Evolutionary conservation across 2,113 vertebrate genomes (phyloP).

Genomic region (Engraulis encrasicolus): DNA sequence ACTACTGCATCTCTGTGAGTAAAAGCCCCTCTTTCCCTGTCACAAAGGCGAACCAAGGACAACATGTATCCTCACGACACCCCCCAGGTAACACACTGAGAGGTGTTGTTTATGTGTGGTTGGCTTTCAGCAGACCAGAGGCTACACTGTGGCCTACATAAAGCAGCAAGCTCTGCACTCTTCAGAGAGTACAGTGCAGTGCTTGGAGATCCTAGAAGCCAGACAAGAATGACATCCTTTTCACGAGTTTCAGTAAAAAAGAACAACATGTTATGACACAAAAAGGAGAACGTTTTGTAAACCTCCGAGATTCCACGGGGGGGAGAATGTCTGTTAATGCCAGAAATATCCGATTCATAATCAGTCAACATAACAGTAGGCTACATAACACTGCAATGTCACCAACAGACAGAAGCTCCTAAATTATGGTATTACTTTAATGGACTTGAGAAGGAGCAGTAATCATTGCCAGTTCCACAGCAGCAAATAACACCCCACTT

Average conservation of each 20-base stretch:
- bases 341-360: no score
- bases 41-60: background rate
- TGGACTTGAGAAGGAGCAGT: constrained; percentile 38
- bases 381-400: no score
- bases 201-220: constrained; percentile 1
- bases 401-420: constrained; percentile 41
- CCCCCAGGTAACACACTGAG: background rate
- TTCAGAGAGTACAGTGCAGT: background rate
- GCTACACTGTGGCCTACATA: background rate
- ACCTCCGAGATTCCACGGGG: no score
- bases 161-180: background rate
- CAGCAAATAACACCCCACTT: background rate
- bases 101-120: background rate
- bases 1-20: background rate
- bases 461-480: constrained; percentile 22
- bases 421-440: constrained; percentile 56
- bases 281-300: background rate
- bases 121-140: background rate
- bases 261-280: background rate
- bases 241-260: background rate
- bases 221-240: background rate
- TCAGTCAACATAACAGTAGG: no score
- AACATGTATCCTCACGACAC: background rate
- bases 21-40: background rate
- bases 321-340: no score